Evolutionary conservation across 2,888 invertebrate species (phyloP).

Genomic region (Eustalomyia histrio): DNA sequence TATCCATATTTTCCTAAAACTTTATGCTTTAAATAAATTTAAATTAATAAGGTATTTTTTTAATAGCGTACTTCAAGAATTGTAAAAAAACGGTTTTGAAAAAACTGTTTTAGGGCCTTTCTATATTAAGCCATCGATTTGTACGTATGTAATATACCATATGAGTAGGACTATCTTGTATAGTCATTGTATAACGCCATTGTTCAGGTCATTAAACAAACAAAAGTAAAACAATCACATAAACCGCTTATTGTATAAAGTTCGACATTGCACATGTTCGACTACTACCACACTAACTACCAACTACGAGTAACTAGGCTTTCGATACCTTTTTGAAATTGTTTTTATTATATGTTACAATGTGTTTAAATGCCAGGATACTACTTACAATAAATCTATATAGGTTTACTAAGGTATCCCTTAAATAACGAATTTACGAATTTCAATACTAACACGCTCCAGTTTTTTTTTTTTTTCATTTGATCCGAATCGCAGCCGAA

Average conservation of each 20-base stretch:
- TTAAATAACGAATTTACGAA: too few species aligned
- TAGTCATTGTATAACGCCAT: neutral
- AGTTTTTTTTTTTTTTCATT: too few species aligned
- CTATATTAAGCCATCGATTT: too few species aligned
- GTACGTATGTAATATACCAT: neutral
- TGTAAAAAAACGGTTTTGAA: too few species aligned
- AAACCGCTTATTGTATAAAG: constrained; percentile 62
- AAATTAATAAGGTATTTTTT: too few species aligned
- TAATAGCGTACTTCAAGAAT: too few species aligned
- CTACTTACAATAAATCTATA: neutral
- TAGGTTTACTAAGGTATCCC: neutral
- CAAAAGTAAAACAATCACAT: constrained; percentile 54
- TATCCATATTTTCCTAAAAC: too few species aligned
- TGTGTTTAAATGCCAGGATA: constrained; percentile 51
- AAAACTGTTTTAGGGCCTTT: too few species aligned
- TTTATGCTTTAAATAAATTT: too few species aligned
- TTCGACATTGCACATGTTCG: constrained; percentile 8
- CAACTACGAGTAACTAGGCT: constrained; percentile 16
- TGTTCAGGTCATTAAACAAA: constrained; percentile 64
- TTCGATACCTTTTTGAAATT: constrained; percentile 37
- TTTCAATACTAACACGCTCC: too few species aligned
- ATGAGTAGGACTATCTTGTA: neutral
- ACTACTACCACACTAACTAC: neutral
- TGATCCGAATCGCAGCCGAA: too few species aligned
- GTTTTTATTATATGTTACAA: constrained; percentile 43